Conservation (phyloP, 2,113 vertebrate genomes). For the Isichthys henryi region DNA sequence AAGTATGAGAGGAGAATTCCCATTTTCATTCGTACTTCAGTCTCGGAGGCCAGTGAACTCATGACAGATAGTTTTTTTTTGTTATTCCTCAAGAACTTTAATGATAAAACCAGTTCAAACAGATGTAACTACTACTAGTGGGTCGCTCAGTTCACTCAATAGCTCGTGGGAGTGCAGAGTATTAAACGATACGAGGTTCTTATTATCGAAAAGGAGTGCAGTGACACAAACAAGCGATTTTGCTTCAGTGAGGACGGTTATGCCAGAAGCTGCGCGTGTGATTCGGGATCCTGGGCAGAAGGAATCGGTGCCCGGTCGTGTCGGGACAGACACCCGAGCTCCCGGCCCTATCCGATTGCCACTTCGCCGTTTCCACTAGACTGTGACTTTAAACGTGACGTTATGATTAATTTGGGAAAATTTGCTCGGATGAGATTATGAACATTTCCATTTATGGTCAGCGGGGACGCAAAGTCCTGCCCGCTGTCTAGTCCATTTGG, state of each 20-base stretch:
- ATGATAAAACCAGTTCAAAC: neutral
- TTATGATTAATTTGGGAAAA: conserved; percentile 11
- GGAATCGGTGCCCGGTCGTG: neutral
- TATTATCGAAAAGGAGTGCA: neutral
- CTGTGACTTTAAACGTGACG: neutral
- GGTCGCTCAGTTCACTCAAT: neutral
- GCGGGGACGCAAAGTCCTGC: neutral
- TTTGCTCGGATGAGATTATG: neutral
- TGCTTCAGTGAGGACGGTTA: neutral
- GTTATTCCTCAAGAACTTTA: neutral
- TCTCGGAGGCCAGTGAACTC: neutral
- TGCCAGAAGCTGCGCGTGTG: neutral
- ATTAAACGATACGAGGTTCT: neutral
- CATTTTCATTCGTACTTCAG: neutral
- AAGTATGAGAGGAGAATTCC: neutral
- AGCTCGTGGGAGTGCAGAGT: neutral
- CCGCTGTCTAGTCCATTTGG: neutral
- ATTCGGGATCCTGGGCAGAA: neutral
- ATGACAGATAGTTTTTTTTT: neutral
- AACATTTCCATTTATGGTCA: neutral
- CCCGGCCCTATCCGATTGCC: neutral
- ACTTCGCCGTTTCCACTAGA: neutral
- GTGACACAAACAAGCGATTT: neutral
- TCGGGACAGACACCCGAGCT: neutral
- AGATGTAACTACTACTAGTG: neutral